Evolutionary conservation across 1,140 invertebrate genomes (phyloP).

Genomic region (Drosophila setifemur): DNA sequence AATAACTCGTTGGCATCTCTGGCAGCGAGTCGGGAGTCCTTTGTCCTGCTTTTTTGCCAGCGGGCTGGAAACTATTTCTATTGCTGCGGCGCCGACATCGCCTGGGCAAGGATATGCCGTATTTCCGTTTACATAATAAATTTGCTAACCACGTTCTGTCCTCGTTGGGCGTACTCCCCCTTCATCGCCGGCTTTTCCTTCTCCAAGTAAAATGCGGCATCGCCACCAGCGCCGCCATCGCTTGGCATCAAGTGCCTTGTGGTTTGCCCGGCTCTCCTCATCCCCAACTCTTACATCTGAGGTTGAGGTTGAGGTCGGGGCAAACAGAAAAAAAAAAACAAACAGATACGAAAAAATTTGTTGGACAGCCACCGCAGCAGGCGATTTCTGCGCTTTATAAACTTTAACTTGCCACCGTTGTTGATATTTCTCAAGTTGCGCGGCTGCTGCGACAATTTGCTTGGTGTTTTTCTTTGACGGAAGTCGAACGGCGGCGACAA

Average conservation of each 20-base stretch:
- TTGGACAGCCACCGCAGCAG: slow-evolving; percentile 20
- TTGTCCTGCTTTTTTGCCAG: slow-evolving; percentile 43
- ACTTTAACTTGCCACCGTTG: neutral
- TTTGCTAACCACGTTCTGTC: slow-evolving; percentile 82
- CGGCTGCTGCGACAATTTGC: slow-evolving; percentile 14
- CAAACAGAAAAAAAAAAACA: neutral
- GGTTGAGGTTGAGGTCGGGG: slow-evolving; percentile 40
- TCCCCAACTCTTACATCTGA: slow-evolving; percentile 11
- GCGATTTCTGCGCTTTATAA: slow-evolving; percentile 34
- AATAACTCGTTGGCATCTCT: slow-evolving; percentile 13
- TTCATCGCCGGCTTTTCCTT: slow-evolving; percentile 8
- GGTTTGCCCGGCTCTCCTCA: slow-evolving; percentile 18
- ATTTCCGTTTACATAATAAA: slow-evolving; percentile 82
- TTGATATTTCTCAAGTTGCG: neutral
- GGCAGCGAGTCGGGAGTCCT: slow-evolving; percentile 20
- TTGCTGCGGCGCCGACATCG: slow-evolving; percentile 69
- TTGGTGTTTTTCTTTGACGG: slow-evolving; percentile 57
- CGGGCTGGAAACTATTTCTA: slow-evolving; percentile 74
- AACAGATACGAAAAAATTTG: no score
- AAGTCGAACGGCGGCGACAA: slow-evolving; percentile 56
- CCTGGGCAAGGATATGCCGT: slow-evolving; percentile 78
- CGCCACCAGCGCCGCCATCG: slow-evolving; percentile 56
- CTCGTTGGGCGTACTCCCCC: slow-evolving; percentile 35
- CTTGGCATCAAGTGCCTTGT: slow-evolving; percentile 75
- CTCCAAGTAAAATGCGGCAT: slow-evolving; percentile 45